These are phyloP conservation scores for Leptinotarsa tumamoca DNA, from an alignment of 2,888 invertebrate species.

Conservation along the genomic window DNA sequence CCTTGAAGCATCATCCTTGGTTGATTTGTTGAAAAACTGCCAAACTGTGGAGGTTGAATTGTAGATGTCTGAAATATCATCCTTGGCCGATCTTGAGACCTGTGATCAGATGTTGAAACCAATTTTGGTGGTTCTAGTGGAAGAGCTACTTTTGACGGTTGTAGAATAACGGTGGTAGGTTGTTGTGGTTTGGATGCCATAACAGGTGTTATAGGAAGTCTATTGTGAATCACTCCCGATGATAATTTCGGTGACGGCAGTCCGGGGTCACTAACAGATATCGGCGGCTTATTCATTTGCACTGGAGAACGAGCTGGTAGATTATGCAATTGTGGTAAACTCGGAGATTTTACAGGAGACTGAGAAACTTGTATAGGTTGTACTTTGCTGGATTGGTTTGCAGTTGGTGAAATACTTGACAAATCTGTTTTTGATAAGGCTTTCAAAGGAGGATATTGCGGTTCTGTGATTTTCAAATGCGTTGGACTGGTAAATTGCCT, in stretches of 20 bases:
- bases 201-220: constrained; percentile 72
- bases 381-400: constrained; percentile 45
- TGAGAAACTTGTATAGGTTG: constrained; percentile 36
- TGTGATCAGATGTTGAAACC: constrained; percentile 55
- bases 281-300: constrained; percentile 50
- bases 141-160: constrained; percentile 62
- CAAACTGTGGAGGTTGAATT: constrained; percentile 49
- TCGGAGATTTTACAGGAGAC: constrained; percentile 45
- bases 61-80: constrained; percentile 59
- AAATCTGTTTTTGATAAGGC: constrained; percentile 54
- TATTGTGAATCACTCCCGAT: constrained; percentile 63
- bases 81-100: constrained; percentile 64
- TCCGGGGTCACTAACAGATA: constrained; percentile 40
- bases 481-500: constrained; percentile 47
- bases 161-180: constrained; percentile 66
- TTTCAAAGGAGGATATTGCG: constrained; percentile 50
- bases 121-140: constrained; percentile 59
- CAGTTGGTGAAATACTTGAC: constrained; percentile 45
- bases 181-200: constrained; percentile 72
- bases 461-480: constrained; percentile 53
- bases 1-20: constrained; percentile 56
- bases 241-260: constrained; percentile 47
- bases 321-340: constrained; percentile 53
- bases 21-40: constrained; percentile 51
- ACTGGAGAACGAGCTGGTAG: constrained; percentile 55